Evolutionary conservation across 2,113 vertebrate genomes (phyloP).

Genomic region (Silurus meridionalis): DNA sequence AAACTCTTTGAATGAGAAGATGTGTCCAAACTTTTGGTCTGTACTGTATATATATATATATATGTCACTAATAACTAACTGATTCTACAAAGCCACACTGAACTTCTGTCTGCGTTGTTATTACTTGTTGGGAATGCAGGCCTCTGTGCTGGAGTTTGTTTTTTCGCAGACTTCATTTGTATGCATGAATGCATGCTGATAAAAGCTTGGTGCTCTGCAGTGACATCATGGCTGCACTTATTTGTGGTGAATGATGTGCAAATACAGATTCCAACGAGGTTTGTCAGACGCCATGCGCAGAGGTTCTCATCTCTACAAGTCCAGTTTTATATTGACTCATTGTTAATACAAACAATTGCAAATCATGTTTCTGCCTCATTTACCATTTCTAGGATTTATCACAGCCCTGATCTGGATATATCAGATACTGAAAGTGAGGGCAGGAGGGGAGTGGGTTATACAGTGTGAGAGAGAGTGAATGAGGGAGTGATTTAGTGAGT

Average conservation of each 20-base stretch:
- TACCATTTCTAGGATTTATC: neutral
- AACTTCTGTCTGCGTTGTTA: neutral
- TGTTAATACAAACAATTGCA: neutral
- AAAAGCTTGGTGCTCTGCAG: slow-evolving; percentile 4
- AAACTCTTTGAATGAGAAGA: too few relatives aligned
- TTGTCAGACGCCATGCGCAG: neutral
- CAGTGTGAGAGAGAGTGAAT: neutral
- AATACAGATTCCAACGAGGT: neutral
- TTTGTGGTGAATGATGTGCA: neutral
- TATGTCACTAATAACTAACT: neutral
- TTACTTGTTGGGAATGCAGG: slow-evolving; percentile 22
- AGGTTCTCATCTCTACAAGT: neutral
- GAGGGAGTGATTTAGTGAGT: neutral
- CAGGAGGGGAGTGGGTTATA: too few relatives aligned
- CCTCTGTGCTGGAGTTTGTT: slow-evolving; percentile 39
- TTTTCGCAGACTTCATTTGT: slow-evolving; percentile 55
- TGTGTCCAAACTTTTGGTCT: too few relatives aligned
- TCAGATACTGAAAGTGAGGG: neutral
- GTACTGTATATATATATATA: neutral
- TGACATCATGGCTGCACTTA: neutral
- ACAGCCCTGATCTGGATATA: neutral
- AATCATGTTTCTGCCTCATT: neutral
- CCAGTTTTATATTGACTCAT: neutral
- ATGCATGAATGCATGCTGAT: neutral
- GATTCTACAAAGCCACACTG: neutral